Percentiles rank a stretch among this genome's conserved stretches.
phyloP scores from a whole-genome alignment of 2,888 invertebrate species.

The Odontocerum albicorne region DNA sequence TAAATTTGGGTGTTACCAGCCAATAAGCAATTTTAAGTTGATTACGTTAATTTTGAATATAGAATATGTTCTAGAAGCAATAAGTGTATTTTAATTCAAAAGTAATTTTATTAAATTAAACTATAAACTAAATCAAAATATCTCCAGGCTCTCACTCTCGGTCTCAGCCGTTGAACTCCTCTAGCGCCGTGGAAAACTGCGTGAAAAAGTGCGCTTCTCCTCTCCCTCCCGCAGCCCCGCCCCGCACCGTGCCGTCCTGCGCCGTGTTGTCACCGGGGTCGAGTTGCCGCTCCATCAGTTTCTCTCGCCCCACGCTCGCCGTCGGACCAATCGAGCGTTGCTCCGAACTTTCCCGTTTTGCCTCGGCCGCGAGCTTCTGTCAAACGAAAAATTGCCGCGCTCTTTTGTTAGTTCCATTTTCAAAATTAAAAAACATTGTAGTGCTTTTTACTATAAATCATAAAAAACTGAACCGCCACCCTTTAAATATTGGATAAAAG shows the following conservation, averaged over 20 bases:
- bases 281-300: slow-evolving; percentile 32
- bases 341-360: slow-evolving; percentile 2
- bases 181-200: slow-evolving; percentile 8
- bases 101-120: no score
- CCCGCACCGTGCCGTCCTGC: neutral
- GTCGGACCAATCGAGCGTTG: slow-evolving; percentile 19
- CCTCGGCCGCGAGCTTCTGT: neutral
- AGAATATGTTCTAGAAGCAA: no score
- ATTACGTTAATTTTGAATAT: no score
- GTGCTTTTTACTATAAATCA: no score
- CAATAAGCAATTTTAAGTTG: no score
- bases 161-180: no score
- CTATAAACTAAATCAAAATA: no score
- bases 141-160: no score
- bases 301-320: slow-evolving; percentile 27
- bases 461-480: no score
- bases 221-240: neutral
- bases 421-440: neutral
- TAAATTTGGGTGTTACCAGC: no score
- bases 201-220: slow-evolving; percentile 7
- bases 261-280: neutral
- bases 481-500: no score
- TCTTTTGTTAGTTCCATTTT: neutral
- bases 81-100: no score
- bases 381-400: neutral